phyloP scores from a whole-genome alignment of 2,888 invertebrate genomes.

The Teinopalpus imperialis region DNA sequence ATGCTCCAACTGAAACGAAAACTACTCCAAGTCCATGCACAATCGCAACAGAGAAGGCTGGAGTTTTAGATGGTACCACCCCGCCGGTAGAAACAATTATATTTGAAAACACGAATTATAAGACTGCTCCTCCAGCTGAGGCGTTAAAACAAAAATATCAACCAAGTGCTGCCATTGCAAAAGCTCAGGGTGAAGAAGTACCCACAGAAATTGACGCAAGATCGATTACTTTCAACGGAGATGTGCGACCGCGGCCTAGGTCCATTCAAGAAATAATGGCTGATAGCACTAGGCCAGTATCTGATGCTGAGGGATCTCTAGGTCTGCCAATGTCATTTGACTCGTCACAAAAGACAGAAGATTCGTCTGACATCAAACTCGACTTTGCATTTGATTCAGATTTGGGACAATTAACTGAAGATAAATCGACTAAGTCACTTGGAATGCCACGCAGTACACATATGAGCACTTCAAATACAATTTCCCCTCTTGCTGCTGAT shows the following conservation, averaged over 20 bases:
- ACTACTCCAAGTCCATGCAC: constrained; percentile 46
- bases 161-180: constrained; percentile 60
- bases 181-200: constrained; percentile 75
- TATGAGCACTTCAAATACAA: constrained; percentile 86
- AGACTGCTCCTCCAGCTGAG: constrained; percentile 86
- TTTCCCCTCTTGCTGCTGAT: constrained; percentile 92
- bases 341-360: constrained; percentile 83
- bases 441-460: constrained; percentile 83
- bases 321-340: constrained; percentile 87
- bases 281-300: constrained; percentile 55
- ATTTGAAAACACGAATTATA: constrained; percentile 95
- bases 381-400: constrained; percentile 95
- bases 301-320: constrained; percentile 68
- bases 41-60: constrained; percentile 71
- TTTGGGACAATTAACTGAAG: constrained; percentile 87
- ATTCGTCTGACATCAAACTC: constrained; percentile 93
- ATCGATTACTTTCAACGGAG: constrained; percentile 64
- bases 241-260: constrained; percentile 65
- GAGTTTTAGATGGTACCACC: constrained; percentile 87
- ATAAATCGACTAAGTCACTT: constrained; percentile 81
- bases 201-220: constrained; percentile 74
- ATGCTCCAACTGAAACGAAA: constrained; percentile 56
- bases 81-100: constrained; percentile 94
- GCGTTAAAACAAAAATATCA: constrained; percentile 85
- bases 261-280: constrained; percentile 74